A percentile compares a stretch with the other conserved stretches of the same genome.
Conservation (phyloP, 1,140 invertebrate species). For the Dendroctonus valens region DNA sequence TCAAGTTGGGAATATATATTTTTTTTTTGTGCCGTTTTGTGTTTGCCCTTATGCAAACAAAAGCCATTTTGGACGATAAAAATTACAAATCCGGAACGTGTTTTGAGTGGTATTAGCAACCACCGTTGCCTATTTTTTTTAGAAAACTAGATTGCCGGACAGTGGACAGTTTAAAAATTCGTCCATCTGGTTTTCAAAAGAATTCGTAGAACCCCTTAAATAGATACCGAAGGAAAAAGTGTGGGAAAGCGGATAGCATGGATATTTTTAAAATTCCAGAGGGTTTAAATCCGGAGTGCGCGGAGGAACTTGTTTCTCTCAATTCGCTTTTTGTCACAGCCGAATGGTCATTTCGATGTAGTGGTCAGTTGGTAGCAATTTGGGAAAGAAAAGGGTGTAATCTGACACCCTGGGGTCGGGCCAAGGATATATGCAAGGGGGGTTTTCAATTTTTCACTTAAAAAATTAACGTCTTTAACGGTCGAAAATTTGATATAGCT, state of each 20-base stretch:
- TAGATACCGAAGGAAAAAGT: conserved; percentile 14
- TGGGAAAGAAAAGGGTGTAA: conserved; percentile 26
- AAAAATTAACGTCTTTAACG: conserved; percentile 13
- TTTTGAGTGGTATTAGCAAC: conserved; percentile 19
- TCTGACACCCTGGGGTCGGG: conserved; percentile 15
- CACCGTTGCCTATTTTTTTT: conserved; percentile 15
- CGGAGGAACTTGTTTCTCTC: conserved; percentile 18
- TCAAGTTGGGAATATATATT: no score
- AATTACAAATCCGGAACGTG: conserved; percentile 19
- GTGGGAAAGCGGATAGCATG: conserved; percentile 24
- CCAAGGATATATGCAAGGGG: background rate
- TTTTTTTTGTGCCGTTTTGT: background rate
- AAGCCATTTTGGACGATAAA: conserved; percentile 7
- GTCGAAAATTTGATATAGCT: background rate
- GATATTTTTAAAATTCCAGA: conserved; percentile 21
- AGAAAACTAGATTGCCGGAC: conserved; percentile 28
- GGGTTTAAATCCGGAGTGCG: conserved; percentile 13
- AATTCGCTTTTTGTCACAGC: background rate
- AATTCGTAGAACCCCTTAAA: conserved; percentile 17
- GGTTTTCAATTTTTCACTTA: conserved; percentile 19
- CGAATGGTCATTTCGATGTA: conserved; percentile 18
- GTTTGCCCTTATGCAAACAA: conserved; percentile 7
- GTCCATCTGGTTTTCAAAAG: conserved; percentile 5
- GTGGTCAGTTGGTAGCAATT: conserved; percentile 26
- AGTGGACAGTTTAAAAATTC: conserved; percentile 15